Evolutionary conservation across 2,888 invertebrate genomes (phyloP).

Genomic region (Stratiomys singularior): DNA sequence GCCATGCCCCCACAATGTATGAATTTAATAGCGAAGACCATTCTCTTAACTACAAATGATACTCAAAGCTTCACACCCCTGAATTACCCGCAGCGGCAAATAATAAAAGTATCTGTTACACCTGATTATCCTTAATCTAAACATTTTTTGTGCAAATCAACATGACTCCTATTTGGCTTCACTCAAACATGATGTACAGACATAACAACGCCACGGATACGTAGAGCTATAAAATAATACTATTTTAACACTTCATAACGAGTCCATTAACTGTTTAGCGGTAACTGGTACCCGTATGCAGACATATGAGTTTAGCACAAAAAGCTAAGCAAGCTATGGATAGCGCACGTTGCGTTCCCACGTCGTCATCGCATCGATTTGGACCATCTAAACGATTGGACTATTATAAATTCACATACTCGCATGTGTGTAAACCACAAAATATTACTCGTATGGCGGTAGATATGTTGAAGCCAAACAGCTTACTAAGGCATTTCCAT

Average conservation of each 20-base stretch:
- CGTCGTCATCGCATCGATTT: conserved; percentile 1
- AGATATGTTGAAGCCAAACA: no score
- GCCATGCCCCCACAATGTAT: no score
- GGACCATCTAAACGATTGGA: conserved; percentile 30
- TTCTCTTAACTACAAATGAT: no score
- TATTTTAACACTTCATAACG: conserved; percentile 8
- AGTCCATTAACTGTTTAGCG: background rate
- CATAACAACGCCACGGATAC: no score
- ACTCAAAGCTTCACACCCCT: no score
- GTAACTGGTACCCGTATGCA: background rate
- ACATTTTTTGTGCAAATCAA: no score
- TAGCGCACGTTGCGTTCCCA: background rate
- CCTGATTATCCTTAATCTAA: no score
- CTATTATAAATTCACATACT: conserved; percentile 15
- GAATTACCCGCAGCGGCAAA: no score
- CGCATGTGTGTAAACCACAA: background rate
- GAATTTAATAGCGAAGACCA: no score
- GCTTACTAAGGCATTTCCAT: conserved; percentile 23
- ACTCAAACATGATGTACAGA: no score
- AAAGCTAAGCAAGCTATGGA: background rate
- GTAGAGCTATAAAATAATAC: background rate
- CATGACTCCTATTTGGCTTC: no score
- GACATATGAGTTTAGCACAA: background rate
- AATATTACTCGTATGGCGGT: background rate
- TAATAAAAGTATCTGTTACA: no score